These are phyloP conservation scores for Corythoichthys intestinalis DNA, from an alignment of 2,113 vertebrate genomes.

Conservation along the genomic window DNA sequence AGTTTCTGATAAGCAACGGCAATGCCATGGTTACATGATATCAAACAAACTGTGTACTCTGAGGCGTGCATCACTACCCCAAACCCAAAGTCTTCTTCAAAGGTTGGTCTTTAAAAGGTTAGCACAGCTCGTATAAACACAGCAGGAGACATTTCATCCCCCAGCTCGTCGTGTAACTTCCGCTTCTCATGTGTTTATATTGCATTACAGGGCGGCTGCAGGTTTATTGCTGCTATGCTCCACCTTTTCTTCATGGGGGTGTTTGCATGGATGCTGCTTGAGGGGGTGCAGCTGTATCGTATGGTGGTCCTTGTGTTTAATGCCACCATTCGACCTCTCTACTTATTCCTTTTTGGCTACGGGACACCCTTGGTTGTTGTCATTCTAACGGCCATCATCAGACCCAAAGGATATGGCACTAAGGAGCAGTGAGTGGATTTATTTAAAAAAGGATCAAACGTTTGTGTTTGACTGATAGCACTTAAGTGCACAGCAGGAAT, in stretches of 20 bases:
- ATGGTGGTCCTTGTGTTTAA: constrained; percentile 86
- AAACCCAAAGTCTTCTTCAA: not conserved
- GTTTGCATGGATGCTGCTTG: constrained; percentile 86
- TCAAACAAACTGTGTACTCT: too few relatives aligned
- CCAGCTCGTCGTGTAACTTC: not conserved
- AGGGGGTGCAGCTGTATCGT: constrained; percentile 84
- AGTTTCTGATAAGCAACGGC: too few relatives aligned
- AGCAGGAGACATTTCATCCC: not conserved
- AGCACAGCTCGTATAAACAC: not conserved
- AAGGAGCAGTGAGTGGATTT: constrained; percentile 64
- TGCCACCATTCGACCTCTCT: constrained; percentile 66
- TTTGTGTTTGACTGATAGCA: constrained; percentile 3
- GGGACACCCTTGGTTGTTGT: constrained; percentile 74
- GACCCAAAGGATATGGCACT: constrained; percentile 69
- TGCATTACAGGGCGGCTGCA: constrained; percentile 70
- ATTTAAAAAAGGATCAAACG: not conserved
- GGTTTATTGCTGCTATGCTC: constrained; percentile 76
- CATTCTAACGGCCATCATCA: constrained; percentile 64
- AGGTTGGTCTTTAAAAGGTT: not conserved
- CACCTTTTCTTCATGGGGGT: constrained; percentile 82
- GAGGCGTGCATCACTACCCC: too few relatives aligned
- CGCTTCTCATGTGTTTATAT: not conserved
- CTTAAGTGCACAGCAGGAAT: constrained; percentile 11
- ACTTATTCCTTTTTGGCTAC: constrained; percentile 74
- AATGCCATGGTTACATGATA: too few relatives aligned